Evolutionary conservation across 1,140 invertebrate genomes (phyloP).

Genomic region (Drosophila baimaii): DNA sequence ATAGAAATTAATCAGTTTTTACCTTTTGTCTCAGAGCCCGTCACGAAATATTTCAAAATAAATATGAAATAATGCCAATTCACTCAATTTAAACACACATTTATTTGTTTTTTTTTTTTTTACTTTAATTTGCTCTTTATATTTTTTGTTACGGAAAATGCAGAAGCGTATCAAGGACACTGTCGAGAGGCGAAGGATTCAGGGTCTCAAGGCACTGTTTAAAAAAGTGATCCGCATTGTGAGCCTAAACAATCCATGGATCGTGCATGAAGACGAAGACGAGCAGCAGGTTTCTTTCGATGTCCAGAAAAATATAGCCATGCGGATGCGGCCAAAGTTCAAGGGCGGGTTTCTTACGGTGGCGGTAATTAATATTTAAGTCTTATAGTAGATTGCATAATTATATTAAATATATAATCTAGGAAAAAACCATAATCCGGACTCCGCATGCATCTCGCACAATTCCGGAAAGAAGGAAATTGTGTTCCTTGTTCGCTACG

Average conservation of each 20-base stretch:
- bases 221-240: slow-evolving; percentile 51
- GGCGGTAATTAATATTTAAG: slow-evolving; percentile 16
- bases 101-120: slow-evolving; percentile 9
- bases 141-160: no score
- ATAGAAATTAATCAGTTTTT: background rate
- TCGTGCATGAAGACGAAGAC: slow-evolving; percentile 22
- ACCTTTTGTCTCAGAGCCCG: slow-evolving; percentile 3
- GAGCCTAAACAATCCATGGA: slow-evolving; percentile 49
- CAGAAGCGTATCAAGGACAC: slow-evolving; percentile 21
- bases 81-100: background rate
- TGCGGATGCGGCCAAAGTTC: slow-evolving; percentile 17
- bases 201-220: slow-evolving; percentile 23
- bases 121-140: background rate
- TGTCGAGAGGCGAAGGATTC: slow-evolving; percentile 13
- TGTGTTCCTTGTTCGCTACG: slow-evolving; percentile 38
- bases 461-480: slow-evolving; percentile 34
- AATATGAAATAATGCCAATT: slow-evolving; percentile 2
- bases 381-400: background rate
- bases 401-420: background rate
- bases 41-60: slow-evolving; percentile 25
- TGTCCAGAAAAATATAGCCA: slow-evolving; percentile 10
- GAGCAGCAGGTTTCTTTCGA: background rate
- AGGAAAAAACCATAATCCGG: slow-evolving; percentile 57
- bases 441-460: slow-evolving; percentile 35
- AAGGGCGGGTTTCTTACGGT: slow-evolving; percentile 41